Conservation (phyloP, 2,888 invertebrate genomes). For the Catocala nupta region DNA sequence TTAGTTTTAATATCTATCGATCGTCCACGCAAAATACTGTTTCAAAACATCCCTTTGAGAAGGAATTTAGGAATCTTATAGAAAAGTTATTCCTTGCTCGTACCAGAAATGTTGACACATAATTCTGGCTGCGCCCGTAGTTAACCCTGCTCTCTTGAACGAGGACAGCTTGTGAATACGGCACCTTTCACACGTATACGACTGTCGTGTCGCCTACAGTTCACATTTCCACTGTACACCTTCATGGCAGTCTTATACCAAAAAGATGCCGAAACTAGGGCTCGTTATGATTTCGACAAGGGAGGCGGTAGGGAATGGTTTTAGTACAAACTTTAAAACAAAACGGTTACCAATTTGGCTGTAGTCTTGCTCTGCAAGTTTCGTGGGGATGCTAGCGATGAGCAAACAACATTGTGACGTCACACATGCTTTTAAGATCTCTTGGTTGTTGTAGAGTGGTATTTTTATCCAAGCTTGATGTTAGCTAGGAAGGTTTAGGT, state of each 20-base stretch:
- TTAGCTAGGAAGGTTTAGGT: too few relatives aligned
- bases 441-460: neutral
- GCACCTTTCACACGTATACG: neutral
- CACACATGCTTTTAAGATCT: neutral
- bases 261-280: constrained; percentile 11
- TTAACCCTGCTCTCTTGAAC: constrained; percentile 24
- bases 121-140: neutral
- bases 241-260: neutral
- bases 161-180: constrained; percentile 27
- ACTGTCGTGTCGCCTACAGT: neutral
- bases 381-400: constrained; percentile 35
- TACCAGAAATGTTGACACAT: too few relatives aligned
- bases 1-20: too few relatives aligned
- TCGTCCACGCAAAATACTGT: too few relatives aligned
- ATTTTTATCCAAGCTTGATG: neutral
- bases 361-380: constrained; percentile 61
- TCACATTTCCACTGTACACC: neutral
- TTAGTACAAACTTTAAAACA: constrained; percentile 67
- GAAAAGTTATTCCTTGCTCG: too few relatives aligned
- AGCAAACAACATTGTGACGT: constrained; percentile 7
- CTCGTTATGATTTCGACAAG: constrained; percentile 54
- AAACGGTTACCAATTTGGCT: constrained; percentile 70
- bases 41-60: too few relatives aligned
- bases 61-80: too few relatives aligned
- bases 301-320: constrained; percentile 72